A percentile compares a stretch with the other conserved stretches of the same genome.
Conservation (phyloP, 2,797 vertebrate species). For the Lacerta agilis region DNA sequence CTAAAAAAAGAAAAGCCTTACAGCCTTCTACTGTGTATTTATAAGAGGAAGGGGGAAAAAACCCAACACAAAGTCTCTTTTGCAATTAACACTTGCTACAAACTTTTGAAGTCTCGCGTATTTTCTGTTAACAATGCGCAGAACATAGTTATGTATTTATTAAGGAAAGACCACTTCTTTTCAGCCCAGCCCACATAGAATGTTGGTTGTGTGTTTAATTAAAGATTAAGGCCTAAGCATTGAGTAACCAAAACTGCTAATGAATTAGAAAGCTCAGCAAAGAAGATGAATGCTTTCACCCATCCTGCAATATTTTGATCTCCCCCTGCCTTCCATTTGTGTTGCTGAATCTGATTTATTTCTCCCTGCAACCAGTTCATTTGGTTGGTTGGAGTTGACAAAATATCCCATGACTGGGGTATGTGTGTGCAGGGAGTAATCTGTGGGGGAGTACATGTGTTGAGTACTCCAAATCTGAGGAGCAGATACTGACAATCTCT, state of each 20-base stretch:
- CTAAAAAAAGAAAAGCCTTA: slow-evolving; percentile 16
- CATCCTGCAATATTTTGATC: slow-evolving; percentile 40
- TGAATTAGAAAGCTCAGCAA: slow-evolving; percentile 76
- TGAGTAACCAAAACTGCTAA: slow-evolving; percentile 78
- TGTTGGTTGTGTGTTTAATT: slow-evolving; percentile 78
- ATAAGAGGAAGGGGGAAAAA: not conserved
- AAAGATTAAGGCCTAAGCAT: slow-evolving; percentile 77
- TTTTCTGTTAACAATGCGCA: slow-evolving; percentile 60
- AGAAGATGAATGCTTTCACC: slow-evolving; percentile 43
- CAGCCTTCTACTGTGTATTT: slow-evolving; percentile 49
- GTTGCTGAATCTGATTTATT: not conserved
- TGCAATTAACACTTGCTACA: slow-evolving; percentile 51
- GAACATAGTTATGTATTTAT: slow-evolving; percentile 71
- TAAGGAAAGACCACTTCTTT: slow-evolving; percentile 74
- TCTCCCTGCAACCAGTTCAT: not conserved
- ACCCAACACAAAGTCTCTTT: slow-evolving; percentile 31
- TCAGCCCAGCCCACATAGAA: slow-evolving; percentile 71
- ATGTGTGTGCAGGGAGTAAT: no score
- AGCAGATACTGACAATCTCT: not conserved
- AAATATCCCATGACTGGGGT: no score
- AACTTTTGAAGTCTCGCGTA: slow-evolving; percentile 51
- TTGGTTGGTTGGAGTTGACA: fast-evolving
- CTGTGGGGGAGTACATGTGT: not conserved
- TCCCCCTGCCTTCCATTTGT: slow-evolving; percentile 9
- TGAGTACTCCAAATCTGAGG: not conserved